Conservation (phyloP, 2,797 vertebrate species). For the Gambusia yucatana region DNA sequence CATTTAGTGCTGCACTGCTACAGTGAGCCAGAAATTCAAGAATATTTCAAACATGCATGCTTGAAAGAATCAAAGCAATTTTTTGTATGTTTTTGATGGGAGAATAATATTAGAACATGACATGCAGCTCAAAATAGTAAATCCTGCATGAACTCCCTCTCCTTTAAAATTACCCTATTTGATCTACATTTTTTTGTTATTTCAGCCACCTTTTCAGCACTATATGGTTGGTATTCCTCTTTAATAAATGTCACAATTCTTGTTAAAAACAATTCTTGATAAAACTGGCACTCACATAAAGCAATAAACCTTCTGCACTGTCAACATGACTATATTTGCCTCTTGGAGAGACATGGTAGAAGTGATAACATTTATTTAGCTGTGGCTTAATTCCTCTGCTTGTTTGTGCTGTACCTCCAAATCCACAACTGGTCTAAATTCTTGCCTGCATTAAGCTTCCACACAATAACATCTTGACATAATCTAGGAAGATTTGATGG, state of each 20-base stretch:
- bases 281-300: not conserved
- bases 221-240: not conserved
- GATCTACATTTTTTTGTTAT: not conserved
- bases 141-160: too few species aligned
- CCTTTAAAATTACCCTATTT: too few species aligned
- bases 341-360: not conserved
- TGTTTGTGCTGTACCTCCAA: not conserved
- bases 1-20: not conserved
- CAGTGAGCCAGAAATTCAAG: not conserved
- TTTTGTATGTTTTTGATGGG: too few species aligned
- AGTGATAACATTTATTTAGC: not conserved
- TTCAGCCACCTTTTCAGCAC: not conserved
- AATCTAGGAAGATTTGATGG: not conserved
- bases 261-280: not conserved
- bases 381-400: not conserved
- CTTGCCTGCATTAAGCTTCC: not conserved
- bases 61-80: too few species aligned
- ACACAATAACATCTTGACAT: not conserved
- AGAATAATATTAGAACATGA: too few species aligned
- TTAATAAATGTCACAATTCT: not conserved
- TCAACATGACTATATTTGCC: not conserved
- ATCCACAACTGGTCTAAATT: not conserved
- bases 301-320: not conserved
- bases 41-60: too few species aligned
- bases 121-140: too few species aligned